phyloP scores from a whole-genome alignment of 1,140 invertebrate species.

The Asbolus verrucosus region DNA sequence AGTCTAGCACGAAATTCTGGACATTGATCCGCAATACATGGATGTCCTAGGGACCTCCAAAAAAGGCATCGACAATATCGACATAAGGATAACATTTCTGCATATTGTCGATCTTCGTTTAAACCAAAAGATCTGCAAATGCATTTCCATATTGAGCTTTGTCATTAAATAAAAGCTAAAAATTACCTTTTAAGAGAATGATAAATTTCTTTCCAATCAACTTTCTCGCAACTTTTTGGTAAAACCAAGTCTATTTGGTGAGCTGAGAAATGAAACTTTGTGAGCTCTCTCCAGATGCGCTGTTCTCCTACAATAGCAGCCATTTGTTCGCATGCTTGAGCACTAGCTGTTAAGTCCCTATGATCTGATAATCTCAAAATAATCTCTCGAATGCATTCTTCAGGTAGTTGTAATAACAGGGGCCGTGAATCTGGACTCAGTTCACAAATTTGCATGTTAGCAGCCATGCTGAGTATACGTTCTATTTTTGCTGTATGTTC shows the following conservation, averaged over 20 bases:
- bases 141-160: not conserved
- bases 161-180: conserved; percentile 3
- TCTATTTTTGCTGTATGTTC: conserved; percentile 87
- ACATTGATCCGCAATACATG: conserved; percentile 87
- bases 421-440: conserved; percentile 85
- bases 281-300: conserved; percentile 91
- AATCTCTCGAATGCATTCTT: conserved; percentile 93
- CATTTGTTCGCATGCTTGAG: conserved; percentile 77
- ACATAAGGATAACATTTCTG: conserved; percentile 94
- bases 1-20: conserved; percentile 83
- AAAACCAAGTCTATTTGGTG: conserved; percentile 83
- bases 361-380: conserved; percentile 91
- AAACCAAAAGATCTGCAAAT: conserved; percentile 84
- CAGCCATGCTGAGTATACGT: conserved; percentile 84
- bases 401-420: conserved; percentile 90
- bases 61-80: conserved; percentile 96
- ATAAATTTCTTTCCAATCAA: conserved; percentile 80
- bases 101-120: conserved; percentile 88
- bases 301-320: conserved; percentile 87
- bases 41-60: conserved; percentile 93
- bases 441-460: conserved; percentile 81
- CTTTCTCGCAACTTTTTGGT: conserved; percentile 67
- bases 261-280: conserved; percentile 91
- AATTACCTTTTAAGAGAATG: conserved; percentile 79
- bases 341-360: conserved; percentile 80